Conservation (phyloP, 2,888 invertebrate species). For the Polydesmus complanatus region DNA sequence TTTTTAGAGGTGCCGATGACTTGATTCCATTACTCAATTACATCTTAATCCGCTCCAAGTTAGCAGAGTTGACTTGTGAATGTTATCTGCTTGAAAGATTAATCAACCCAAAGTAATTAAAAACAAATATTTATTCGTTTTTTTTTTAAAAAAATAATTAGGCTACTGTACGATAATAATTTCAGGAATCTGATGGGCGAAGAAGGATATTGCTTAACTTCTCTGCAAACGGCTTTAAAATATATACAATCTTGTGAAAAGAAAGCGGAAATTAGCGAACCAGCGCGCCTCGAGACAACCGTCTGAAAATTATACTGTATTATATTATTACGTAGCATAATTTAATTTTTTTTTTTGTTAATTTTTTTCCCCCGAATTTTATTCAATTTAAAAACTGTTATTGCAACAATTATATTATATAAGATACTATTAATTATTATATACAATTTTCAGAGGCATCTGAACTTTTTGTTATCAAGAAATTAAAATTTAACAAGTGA, state of each 20-base stretch:
- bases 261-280: neutral
- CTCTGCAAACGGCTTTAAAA: slow-evolving; percentile 17
- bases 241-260: slow-evolving; percentile 13
- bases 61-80: slow-evolving; percentile 12
- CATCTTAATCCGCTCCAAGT: slow-evolving; percentile 8
- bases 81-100: slow-evolving; percentile 17
- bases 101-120: slow-evolving; percentile 14
- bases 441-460: too few relatives aligned
- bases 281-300: neutral
- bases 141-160: neutral
- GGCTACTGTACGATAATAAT: neutral
- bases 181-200: slow-evolving; percentile 17
- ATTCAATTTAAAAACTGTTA: neutral
- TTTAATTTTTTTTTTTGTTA: neutral
- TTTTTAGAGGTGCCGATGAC: slow-evolving; percentile 18
- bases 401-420: too few relatives aligned
- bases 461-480: too few relatives aligned
- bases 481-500: too few relatives aligned
- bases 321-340: slow-evolving; percentile 1
- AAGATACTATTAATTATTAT: too few relatives aligned
- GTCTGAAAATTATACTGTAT: neutral
- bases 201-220: slow-evolving; percentile 19
- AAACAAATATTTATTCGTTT: neutral
- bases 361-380: neutral
- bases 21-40: slow-evolving; percentile 17